Evolutionary conservation across 2,888 invertebrate species (phyloP), one percentile per base, ranked within the genome.

Genomic region (Ptilodon capucinus): DNA sequence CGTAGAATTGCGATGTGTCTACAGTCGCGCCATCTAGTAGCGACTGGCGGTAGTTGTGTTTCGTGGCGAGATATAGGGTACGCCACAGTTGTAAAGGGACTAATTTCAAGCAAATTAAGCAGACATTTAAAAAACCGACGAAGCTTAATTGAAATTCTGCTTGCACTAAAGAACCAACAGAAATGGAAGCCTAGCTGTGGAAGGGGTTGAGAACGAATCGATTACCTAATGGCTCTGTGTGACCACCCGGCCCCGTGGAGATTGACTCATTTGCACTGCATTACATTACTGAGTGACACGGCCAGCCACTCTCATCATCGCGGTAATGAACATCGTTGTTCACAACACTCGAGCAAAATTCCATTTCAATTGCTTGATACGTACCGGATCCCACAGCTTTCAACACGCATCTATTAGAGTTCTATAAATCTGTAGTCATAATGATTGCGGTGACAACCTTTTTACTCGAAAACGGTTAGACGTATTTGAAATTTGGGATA

Each of bases 191-290:
- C 65, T 71, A 67, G 68, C 64, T 64, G 64, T 54, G 65, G 67
- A 74, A 67, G 71, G 72, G 66, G 60, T 68, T 68, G 74, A 75
- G 74, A 80, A 81, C 75, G 76, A 86, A 87, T 88, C 86, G 88
- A 90, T 89, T 90, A 86, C 79, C 82, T 90, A 90, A 91, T 90
- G 80, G 86, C 77, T 67, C 68, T 77, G 76, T 72, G 78, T 84
- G 84, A 75, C 81, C 83, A 80, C 71, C 68, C 79, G 74, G 73
- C 79, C 60, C 86, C 84, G 82, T 81, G 71, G 90, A 90, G 91
- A 90, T 90, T 88, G 91, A 89, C 86, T 90, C 90, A 89, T 91
- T 89, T 89, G 90, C 91, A 89, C 89, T 86, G 89, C 86, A 91
- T 91, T 89, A 91, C 91, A 89, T 89, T 90, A 90, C 83, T 71